Conservation (phyloP, 2,113 vertebrate species). For the Coregonus clupeaformis region DNA sequence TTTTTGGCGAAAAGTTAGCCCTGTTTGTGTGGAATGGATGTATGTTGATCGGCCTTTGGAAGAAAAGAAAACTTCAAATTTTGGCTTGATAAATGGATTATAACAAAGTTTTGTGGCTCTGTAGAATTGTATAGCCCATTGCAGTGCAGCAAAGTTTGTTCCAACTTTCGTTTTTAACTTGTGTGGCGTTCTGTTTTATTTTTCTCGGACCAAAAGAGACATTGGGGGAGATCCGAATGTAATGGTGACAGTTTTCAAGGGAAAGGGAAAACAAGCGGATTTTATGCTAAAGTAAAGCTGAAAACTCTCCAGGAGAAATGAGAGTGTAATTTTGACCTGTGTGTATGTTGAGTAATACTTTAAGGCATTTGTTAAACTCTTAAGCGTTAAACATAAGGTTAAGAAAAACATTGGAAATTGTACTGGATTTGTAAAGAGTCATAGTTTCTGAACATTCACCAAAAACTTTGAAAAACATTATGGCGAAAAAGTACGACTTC, state of each 20-base stretch:
- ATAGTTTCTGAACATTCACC: neutral
- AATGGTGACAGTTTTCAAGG: conserved; percentile 58
- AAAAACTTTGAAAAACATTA: conserved; percentile 39
- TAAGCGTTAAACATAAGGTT: neutral
- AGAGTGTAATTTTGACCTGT: neutral
- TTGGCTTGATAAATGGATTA: neutral
- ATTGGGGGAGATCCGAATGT: conserved; percentile 59
- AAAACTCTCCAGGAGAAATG: neutral
- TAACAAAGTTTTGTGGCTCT: neutral
- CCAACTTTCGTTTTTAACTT: conserved; percentile 36
- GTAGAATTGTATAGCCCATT: neutral
- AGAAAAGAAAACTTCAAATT: conserved; percentile 6
- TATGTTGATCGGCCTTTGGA: conserved; percentile 9
- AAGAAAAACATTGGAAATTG: neutral
- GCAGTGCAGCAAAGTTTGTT: neutral
- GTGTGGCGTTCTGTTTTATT: conserved; percentile 32
- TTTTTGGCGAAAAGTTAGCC: conserved; percentile 32
- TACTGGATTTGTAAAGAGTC: neutral
- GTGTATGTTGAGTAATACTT: neutral
- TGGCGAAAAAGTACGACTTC: conserved; percentile 94
- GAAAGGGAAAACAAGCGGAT: conserved; percentile 21
- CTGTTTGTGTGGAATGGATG: conserved; percentile 32
- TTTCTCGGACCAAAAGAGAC: conserved; percentile 39
- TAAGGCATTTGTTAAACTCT: too few species aligned
- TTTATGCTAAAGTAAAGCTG: neutral